Evolutionary conservation across 2,888 invertebrate species (phyloP), one percentile per base, ranked within the genome.

Genomic region (Flexamia atlantica): DNA sequence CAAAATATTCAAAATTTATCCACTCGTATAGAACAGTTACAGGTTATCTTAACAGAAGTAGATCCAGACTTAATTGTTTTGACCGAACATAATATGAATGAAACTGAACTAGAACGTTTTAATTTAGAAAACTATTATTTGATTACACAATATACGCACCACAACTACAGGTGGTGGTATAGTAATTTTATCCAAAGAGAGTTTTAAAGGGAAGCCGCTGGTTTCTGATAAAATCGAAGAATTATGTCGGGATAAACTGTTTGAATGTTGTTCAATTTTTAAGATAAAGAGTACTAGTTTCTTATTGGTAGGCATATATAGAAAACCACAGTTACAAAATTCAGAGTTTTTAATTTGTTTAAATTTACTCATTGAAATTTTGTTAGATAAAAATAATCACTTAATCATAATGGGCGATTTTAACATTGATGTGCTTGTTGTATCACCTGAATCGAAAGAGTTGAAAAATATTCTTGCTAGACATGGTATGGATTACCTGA

Each of bases 321-420:
- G 68, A 68, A 68, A 30, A 9, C 68, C 68, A 68, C 68, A 68
- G 14, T 68, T 68, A n/a, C 17, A 68, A 28, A 68, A 30, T 68
- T 68, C 68, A 68, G 68, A 68, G 32, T 68, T 68, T 68, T 68
- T 68, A 68, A 68, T 17, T 30, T n/a, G 68, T 68, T 32, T 68
- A 17, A 68, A 68, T 17, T 32, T 14, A 17, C 68, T 68, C 12
- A 72, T 72, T 40, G 72, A 72, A 72, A 72, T 9, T 23, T n/a
- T n/a, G n/a, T n/a, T n/a, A n/a, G n/a, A n/a, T n/a, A n/a, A n/a
- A n/a, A n/a, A n/a, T n/a, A n/a, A n/a, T n/a, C n/a, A n/a, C n/a
- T n/a, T 72, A 20, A 72, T 72, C 9, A 20, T 32, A 40, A 36
- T 72, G 40, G 23, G 68, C 7, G 40, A 40, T 32, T 40, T 40